Conservation (phyloP, 30 jellyfish, hydroid and myxozoan genomes). For the Mastigias papua region DNA sequence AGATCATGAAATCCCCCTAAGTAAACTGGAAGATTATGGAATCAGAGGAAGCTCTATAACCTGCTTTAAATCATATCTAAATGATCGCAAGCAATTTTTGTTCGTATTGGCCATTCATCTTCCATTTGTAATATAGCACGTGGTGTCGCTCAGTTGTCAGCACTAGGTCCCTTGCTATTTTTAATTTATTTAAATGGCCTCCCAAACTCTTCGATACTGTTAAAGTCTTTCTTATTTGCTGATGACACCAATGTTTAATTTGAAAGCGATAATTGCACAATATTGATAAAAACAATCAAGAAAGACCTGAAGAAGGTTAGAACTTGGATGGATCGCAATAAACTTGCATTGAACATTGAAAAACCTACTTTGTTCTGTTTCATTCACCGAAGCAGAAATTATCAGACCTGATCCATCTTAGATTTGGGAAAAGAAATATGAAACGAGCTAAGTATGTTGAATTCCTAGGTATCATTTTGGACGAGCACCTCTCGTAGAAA, state of each 20-base stretch:
- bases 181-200: constrained; percentile 18
- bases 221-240: constrained; percentile 44
- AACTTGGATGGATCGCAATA: constrained; percentile 46
- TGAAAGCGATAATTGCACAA: constrained; percentile 41
- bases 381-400: constrained; percentile 48
- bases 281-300: constrained; percentile 1
- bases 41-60: constrained; percentile 16
- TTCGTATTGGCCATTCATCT: constrained; percentile 52
- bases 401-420: constrained; percentile 22
- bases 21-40: constrained; percentile 32
- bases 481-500: constrained; percentile 64
- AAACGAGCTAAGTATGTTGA: constrained; percentile 29
- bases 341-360: constrained; percentile 54
- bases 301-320: constrained; percentile 40
- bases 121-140: constrained; percentile 19
- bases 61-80: constrained; percentile 35
- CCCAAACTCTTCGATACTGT: constrained; percentile 27
- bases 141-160: constrained; percentile 5
- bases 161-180: constrained; percentile 28
- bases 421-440: background rate
- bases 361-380: constrained; percentile 41
- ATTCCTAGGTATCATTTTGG: constrained; percentile 65
- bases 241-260: constrained; percentile 44
- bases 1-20: constrained; percentile 3
- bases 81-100: constrained; percentile 48